A percentile compares a stretch with the other conserved stretches of the same genome.
Evolutionary conservation across 2,113 vertebrate species (phyloP).

Genomic region (Cygnus atratus): DNA sequence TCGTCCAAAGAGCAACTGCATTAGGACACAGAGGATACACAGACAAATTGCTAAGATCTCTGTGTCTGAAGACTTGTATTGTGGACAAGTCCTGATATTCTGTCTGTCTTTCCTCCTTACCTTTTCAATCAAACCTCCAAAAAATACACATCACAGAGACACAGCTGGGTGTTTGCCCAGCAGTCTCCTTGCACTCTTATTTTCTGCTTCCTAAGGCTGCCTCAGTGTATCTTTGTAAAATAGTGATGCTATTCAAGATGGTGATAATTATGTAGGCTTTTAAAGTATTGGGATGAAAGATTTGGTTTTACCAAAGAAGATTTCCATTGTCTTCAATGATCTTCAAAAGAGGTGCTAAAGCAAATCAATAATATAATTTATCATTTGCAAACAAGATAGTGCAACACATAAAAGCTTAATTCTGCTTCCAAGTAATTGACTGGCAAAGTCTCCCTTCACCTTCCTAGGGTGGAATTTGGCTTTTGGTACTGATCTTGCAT

Average conservation of each 20-base stretch:
- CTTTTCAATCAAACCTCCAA: background rate
- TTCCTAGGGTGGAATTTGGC: background rate
- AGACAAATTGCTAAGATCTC: background rate
- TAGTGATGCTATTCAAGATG: background rate
- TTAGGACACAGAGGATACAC: background rate
- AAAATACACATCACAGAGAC: background rate
- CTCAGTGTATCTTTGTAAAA: background rate
- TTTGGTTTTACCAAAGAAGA: background rate
- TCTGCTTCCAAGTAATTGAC: background rate
- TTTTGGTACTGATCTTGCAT: background rate
- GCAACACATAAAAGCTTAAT: background rate
- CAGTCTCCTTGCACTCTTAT: background rate
- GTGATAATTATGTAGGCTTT: background rate
- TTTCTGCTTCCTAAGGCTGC: background rate
- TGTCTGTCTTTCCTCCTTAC: background rate
- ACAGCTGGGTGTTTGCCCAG: background rate
- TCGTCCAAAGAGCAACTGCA: accelerated
- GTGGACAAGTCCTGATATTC: background rate
- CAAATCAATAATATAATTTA: background rate
- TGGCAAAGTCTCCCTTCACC: background rate
- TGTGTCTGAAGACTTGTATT: background rate
- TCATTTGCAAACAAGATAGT: background rate
- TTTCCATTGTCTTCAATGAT: background rate
- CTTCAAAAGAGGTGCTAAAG: background rate
- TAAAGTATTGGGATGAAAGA: background rate